Evolutionary conservation across 2,113 vertebrate genomes (phyloP).

Genomic region (Neodontobutis hainanensis): DNA sequence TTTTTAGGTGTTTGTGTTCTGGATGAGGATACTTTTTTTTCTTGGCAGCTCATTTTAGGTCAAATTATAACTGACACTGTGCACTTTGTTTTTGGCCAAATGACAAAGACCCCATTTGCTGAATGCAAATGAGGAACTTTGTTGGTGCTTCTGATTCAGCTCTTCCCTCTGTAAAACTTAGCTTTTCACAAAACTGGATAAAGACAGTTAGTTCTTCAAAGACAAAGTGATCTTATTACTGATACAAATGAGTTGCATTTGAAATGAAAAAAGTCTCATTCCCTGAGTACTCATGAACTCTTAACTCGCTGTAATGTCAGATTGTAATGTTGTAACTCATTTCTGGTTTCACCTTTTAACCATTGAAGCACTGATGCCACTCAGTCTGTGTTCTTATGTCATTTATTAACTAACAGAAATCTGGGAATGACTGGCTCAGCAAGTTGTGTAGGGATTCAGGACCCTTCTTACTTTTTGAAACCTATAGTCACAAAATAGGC

Average conservation of each 20-base stretch:
- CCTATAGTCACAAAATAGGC: background rate
- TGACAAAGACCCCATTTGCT: slow-evolving; percentile 67
- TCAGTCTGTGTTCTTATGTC: too few relatives aligned
- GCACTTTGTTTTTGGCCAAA: slow-evolving; percentile 66
- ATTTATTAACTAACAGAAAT: slow-evolving; percentile 4
- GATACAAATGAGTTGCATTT: slow-evolving; percentile 44
- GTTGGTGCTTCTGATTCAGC: slow-evolving; percentile 57
- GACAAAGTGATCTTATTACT: slow-evolving; percentile 29
- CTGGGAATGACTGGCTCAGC: slow-evolving; percentile 3
- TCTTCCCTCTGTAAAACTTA: slow-evolving; percentile 39
- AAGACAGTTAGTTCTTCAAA: slow-evolving; percentile 36
- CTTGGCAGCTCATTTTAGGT: slow-evolving; percentile 33
- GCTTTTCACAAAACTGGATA: slow-evolving; percentile 45
- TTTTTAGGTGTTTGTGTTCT: slow-evolving; percentile 11
- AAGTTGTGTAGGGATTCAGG: too few relatives aligned
- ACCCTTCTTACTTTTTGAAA: background rate
- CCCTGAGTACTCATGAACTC: slow-evolving; percentile 29
- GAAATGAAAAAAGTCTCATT: slow-evolving; percentile 27
- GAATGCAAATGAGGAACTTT: slow-evolving; percentile 67
- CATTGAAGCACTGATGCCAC: too few relatives aligned
- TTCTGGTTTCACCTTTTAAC: background rate
- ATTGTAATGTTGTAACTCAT: slow-evolving; percentile 39
- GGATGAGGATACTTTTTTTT: background rate
- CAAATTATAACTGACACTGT: slow-evolving; percentile 43
- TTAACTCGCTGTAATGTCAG: slow-evolving; percentile 31